phyloP scores from a whole-genome alignment of 2,113 vertebrate genomes.

The Mystacornis crossleyi region DNA sequence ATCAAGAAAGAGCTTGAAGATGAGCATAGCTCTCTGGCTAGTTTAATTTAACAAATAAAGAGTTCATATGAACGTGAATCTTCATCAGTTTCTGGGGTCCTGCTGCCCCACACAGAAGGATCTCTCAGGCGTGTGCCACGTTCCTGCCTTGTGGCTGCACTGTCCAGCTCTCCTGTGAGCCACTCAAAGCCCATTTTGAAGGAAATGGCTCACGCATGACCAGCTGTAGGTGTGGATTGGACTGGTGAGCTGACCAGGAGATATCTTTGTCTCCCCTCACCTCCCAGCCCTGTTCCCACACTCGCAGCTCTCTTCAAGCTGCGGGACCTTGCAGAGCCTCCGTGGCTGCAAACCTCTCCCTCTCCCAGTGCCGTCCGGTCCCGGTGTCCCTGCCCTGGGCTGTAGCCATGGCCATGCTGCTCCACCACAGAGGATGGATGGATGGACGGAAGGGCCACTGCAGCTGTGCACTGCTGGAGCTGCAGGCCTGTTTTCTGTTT shows the following conservation, averaged over 20 bases:
- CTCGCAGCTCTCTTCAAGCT: not conserved
- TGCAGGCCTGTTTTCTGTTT: not conserved
- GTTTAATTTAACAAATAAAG: not conserved
- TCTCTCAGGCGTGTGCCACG: fast-evolving
- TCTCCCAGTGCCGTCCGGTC: not conserved
- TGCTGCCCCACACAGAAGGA: not conserved
- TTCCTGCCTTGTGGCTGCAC: not conserved
- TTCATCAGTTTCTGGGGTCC: not conserved
- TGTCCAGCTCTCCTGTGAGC: not conserved
- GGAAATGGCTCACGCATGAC: not conserved
- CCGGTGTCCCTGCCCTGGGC: not conserved
- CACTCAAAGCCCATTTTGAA: not conserved
- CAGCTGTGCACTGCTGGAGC: not conserved
- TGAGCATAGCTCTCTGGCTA: not conserved
- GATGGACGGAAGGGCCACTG: not conserved
- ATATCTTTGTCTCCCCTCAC: not conserved
- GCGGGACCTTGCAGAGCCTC: not conserved
- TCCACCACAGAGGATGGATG: not conserved
- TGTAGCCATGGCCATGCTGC: fast-evolving
- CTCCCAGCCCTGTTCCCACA: not conserved
- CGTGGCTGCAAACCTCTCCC: not conserved
- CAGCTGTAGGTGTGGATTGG: not conserved
- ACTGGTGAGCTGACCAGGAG: not conserved
- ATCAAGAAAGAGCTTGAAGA: not conserved
- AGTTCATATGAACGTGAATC: not conserved